phyloP scores from a whole-genome alignment of 1,140 invertebrate genomes.

The Orussus abietinus region DNA sequence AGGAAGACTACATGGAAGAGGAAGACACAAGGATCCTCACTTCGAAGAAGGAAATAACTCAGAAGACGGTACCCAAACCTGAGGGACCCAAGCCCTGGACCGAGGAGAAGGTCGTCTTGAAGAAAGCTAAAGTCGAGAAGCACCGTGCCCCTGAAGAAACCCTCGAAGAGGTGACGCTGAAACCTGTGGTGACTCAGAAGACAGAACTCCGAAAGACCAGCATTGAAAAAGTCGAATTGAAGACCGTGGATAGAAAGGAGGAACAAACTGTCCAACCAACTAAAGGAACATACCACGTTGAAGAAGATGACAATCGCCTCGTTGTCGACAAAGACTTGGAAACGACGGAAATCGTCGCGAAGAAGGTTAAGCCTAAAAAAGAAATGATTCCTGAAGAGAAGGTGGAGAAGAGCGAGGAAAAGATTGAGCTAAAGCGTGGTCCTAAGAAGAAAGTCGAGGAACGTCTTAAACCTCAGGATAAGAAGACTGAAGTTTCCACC shows the following conservation, averaged over 20 bases:
- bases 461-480: neutral
- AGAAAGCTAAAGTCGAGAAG: constrained; percentile 29
- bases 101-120: constrained; percentile 37
- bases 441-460: neutral
- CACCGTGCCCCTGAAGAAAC: constrained; percentile 29
- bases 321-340: too few species aligned
- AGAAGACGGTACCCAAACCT: neutral
- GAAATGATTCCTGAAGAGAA: neutral
- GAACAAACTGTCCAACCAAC: constrained; percentile 16
- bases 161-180: constrained; percentile 41
- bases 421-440: neutral
- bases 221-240: constrained; percentile 37
- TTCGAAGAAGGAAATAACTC: constrained; percentile 7
- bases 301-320: too few species aligned
- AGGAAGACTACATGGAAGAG: constrained; percentile 13
- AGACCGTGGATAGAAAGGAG: constrained; percentile 17
- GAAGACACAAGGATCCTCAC: constrained; percentile 28
- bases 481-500: neutral
- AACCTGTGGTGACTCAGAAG: constrained; percentile 48
- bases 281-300: too few species aligned
- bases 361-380: neutral
- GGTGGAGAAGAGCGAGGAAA: too few species aligned
- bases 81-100: constrained; percentile 34
- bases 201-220: constrained; percentile 30
- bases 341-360: too few species aligned